Evolutionary conservation across 53 echinoderm and acorn worm genomes (phyloP).

Genomic region (Mesocentrotus franciscanus): DNA sequence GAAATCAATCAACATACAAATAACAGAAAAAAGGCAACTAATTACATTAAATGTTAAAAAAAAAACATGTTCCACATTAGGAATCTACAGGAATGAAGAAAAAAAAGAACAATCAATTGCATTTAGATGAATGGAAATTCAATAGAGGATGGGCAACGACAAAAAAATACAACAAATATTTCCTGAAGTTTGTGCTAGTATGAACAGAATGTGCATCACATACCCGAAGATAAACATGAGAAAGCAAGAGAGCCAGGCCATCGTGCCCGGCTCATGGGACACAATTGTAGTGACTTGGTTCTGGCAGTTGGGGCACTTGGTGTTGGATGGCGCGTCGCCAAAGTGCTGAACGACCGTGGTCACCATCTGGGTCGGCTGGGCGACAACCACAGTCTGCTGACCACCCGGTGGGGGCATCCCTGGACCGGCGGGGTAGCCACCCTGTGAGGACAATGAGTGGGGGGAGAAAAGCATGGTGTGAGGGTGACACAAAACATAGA

Average conservation of each 20-base stretch:
- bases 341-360: slow-evolving; percentile 76
- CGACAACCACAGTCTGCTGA: slow-evolving; percentile 59
- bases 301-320: slow-evolving; percentile 92
- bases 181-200: no score
- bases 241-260: slow-evolving; percentile 90
- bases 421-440: slow-evolving; percentile 42
- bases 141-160: no score
- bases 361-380: slow-evolving; percentile 74
- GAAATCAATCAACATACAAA: no score
- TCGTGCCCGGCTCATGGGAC: slow-evolving; percentile 77
- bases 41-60: no score
- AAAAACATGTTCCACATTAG: no score
- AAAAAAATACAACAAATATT: no score
- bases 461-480: background rate
- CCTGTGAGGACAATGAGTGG: slow-evolving; percentile 1
- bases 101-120: no score
- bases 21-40: no score
- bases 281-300: slow-evolving; percentile 88
- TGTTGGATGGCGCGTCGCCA: slow-evolving; percentile 78
- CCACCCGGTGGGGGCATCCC: background rate
- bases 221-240: slow-evolving; percentile 90
- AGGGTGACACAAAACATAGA: background rate
- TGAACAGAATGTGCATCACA: slow-evolving; percentile 35
- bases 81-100: no score
- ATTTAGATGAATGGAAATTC: no score